phyloP scores from a whole-genome alignment of 2,113 vertebrate species.

The Halichoerus grypus region DNA sequence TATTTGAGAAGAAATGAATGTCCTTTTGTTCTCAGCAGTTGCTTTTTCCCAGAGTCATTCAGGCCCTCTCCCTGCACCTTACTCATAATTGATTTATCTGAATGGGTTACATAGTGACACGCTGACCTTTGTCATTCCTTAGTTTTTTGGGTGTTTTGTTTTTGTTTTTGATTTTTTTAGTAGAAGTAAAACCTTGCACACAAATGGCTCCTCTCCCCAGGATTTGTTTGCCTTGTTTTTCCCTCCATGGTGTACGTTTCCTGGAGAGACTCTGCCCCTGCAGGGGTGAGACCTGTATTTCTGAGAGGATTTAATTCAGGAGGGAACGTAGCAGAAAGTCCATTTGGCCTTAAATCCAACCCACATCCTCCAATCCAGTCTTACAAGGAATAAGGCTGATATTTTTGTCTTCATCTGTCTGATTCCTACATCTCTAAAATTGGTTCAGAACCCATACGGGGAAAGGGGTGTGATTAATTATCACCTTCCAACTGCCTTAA shows the following conservation, averaged over 20 bases:
- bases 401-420: slow-evolving; percentile 64
- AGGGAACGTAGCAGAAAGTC: neutral
- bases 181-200: neutral
- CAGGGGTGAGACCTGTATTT: neutral
- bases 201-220: too few species aligned
- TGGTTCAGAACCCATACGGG: neutral
- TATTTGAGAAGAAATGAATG: neutral
- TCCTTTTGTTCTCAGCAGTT: neutral
- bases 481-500: neutral
- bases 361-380: neutral
- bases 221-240: neutral
- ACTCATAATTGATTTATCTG: neutral
- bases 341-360: slow-evolving; percentile 57
- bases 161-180: neutral
- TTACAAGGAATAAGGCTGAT: slow-evolving; percentile 36
- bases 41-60: neutral
- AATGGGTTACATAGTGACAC: neutral
- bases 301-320: slow-evolving; percentile 27
- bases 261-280: neutral
- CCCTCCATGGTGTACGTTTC: neutral
- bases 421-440: slow-evolving; percentile 61
- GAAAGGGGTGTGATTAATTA: slow-evolving; percentile 67
- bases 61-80: neutral
- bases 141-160: neutral
- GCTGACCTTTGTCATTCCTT: neutral